Conservation (phyloP, 2,888 invertebrate species). For the Pristionchus fissidentatus region DNA sequence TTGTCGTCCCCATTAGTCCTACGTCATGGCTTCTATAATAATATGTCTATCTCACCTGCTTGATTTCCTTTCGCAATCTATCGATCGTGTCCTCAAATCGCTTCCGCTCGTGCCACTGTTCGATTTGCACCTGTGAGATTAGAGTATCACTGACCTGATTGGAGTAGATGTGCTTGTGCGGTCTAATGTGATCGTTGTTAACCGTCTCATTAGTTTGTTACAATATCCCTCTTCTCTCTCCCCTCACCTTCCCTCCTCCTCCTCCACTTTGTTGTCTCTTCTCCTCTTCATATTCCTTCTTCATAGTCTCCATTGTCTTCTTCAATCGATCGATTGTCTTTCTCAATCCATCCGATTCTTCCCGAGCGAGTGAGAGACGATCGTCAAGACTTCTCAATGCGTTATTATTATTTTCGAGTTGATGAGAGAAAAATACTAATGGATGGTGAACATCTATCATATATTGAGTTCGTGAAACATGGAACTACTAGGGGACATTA, state of each 20-base stretch:
- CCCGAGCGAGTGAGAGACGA: constrained; percentile 3
- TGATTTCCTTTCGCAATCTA: constrained; percentile 28
- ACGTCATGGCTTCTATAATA: too few species aligned
- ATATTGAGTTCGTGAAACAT: too few species aligned
- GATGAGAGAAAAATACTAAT: not conserved
- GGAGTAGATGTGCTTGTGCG: too few species aligned
- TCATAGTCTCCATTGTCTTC: constrained; percentile 38
- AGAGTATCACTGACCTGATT: not conserved
- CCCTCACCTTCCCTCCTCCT: not conserved
- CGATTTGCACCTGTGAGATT: constrained; percentile 35
- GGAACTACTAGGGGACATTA: too few species aligned
- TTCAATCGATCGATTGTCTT: constrained; percentile 29
- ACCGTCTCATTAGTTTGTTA: too few species aligned
- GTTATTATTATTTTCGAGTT: not conserved
- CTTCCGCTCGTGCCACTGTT: constrained; percentile 43
- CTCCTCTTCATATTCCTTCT: constrained; percentile 34
- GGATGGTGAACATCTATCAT: not conserved
- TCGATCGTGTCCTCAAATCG: constrained; percentile 47
- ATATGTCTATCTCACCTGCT: not conserved
- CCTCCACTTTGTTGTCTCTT: constrained; percentile 14
- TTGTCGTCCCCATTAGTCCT: too few species aligned
- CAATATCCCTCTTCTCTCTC: too few species aligned
- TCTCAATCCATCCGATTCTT: constrained; percentile 24
- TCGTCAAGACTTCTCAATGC: constrained; percentile 20
- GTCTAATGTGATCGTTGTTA: too few species aligned